Conservation (phyloP, 2,888 invertebrate genomes). For the Pollenia angustigena region DNA sequence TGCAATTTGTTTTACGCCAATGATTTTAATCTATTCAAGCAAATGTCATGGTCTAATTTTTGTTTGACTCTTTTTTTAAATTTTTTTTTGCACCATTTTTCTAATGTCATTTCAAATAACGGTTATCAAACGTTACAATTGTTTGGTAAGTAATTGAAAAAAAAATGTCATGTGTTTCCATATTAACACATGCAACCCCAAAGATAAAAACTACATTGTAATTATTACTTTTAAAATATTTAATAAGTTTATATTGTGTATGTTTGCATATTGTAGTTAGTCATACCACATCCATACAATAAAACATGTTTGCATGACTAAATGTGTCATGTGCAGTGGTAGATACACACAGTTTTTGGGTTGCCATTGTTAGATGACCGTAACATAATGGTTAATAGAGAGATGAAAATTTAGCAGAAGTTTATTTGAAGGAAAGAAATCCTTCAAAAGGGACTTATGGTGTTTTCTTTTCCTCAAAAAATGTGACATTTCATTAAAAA, state of each 20-base stretch:
- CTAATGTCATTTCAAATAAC: slow-evolving; percentile 39
- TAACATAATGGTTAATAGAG: slow-evolving; percentile 25
- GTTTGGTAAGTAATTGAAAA: slow-evolving; percentile 31
- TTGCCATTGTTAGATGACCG: slow-evolving; percentile 47
- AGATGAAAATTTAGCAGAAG: not conserved
- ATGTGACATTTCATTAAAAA: too few relatives aligned
- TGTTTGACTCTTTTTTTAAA: not conserved
- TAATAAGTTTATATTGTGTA: slow-evolving; percentile 37
- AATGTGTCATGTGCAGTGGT: slow-evolving; percentile 53
- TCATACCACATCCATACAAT: not conserved
- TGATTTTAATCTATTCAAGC: slow-evolving; percentile 1
- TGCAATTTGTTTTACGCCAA: slow-evolving; percentile 14
- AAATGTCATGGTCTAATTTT: slow-evolving; percentile 65
- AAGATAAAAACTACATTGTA: slow-evolving; percentile 44
- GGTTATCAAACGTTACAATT: slow-evolving; percentile 47
- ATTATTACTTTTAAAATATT: slow-evolving; percentile 50
- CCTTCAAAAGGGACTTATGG: not conserved
- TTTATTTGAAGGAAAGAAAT: not conserved
- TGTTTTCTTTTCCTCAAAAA: too few relatives aligned
- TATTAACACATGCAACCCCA: slow-evolving; percentile 56
- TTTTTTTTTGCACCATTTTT: slow-evolving; percentile 3
- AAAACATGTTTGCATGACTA: slow-evolving; percentile 60
- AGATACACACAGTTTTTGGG: slow-evolving; percentile 8
- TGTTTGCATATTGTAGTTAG: not conserved
- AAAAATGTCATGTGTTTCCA: slow-evolving; percentile 45